These are phyloP conservation scores for Dipus sagitta DNA, from an alignment of 2,797 vertebrate genomes.

Conservation along the genomic window DNA sequence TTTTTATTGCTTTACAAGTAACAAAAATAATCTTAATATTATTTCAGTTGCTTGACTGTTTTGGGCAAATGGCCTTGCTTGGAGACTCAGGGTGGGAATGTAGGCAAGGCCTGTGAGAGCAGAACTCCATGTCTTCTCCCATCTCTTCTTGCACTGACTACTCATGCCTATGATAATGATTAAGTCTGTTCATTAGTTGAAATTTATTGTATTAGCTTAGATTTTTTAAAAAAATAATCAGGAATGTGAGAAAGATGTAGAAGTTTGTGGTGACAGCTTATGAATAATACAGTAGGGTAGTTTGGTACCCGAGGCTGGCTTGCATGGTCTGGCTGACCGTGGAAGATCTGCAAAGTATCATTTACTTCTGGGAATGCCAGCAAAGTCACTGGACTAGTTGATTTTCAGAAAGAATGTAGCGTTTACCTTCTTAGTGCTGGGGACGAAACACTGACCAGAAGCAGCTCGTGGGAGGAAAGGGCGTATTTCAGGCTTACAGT, in stretches of 20 bases:
- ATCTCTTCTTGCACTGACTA: neutral
- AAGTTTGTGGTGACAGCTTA: neutral
- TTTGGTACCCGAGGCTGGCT: neutral
- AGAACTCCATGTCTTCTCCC: too few relatives aligned
- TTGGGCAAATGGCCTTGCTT: neutral
- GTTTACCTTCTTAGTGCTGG: too few relatives aligned
- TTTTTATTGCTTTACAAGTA: neutral
- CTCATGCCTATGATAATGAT: neutral
- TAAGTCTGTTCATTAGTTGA: neutral
- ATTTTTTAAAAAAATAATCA: neutral
- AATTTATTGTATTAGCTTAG: neutral
- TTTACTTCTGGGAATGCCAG: neutral
- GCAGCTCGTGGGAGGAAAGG: too few relatives aligned
- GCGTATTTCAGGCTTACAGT: too few relatives aligned
- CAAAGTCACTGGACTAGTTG: neutral
- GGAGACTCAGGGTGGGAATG: neutral
- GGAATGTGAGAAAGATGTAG: neutral
- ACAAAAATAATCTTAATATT: neutral
- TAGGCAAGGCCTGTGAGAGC: accelerated
- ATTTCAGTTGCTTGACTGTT: neutral
- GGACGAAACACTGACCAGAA: too few relatives aligned
- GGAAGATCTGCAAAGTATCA: neutral
- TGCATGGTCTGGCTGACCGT: neutral
- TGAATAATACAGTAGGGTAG: neutral
- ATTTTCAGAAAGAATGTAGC: neutral